Conservation (phyloP, 2,888 invertebrate species). For the Ectemnius cavifrons region DNA sequence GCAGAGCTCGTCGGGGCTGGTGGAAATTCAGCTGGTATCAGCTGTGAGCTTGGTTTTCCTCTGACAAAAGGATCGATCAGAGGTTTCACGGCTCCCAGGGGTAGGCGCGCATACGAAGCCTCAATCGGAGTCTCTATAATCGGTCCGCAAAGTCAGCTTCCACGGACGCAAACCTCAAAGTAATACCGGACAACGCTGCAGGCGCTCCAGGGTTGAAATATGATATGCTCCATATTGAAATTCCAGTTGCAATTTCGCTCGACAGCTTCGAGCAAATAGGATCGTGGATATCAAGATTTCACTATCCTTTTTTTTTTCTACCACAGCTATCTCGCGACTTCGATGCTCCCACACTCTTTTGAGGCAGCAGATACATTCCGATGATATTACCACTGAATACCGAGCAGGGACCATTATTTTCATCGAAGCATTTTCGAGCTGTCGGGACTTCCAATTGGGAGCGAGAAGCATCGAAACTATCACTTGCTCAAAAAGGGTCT, state of each 20-base stretch:
- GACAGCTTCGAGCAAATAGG: constrained; percentile 34
- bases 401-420: not conserved
- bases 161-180: constrained; percentile 48
- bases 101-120: constrained; percentile 37
- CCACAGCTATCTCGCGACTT: not conserved
- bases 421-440: not conserved
- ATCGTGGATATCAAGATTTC: constrained; percentile 6
- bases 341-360: not conserved
- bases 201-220: constrained; percentile 57
- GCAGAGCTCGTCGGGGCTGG: no score
- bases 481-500: not conserved
- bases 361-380: not conserved
- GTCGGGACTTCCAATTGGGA: not conserved
- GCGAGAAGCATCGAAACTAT: not conserved
- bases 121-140: constrained; percentile 59
- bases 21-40: constrained; percentile 48
- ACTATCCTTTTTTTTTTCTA: not conserved
- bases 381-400: constrained; percentile 1
- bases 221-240: constrained; percentile 64
- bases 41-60: constrained; percentile 28
- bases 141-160: constrained; percentile 53
- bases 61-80: constrained; percentile 34
- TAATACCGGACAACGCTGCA: constrained; percentile 58
- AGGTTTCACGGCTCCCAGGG: constrained; percentile 20
- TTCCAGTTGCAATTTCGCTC: constrained; percentile 62